These are phyloP conservation scores for Dynastes hyllus DNA, from an alignment of 2,888 invertebrate genomes.

Conservation along the genomic window DNA sequence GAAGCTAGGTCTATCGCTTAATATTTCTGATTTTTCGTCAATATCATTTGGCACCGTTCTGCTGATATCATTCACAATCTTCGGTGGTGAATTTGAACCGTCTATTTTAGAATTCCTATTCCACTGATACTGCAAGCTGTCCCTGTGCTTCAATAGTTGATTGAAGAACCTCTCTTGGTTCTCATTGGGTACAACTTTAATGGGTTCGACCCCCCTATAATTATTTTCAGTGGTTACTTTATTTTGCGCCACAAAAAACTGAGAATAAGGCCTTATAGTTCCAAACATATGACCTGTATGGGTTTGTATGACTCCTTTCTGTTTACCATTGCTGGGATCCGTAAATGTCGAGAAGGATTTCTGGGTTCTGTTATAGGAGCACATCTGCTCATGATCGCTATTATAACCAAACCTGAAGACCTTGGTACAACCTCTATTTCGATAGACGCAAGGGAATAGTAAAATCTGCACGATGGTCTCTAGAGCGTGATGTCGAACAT, in stretches of 20 bases:
- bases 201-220: constrained; percentile 40
- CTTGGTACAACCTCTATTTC: constrained; percentile 60
- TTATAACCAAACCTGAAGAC: constrained; percentile 62
- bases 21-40: not conserved
- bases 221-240: constrained; percentile 30
- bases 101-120: constrained; percentile 50
- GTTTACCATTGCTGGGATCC: constrained; percentile 53
- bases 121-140: constrained; percentile 55
- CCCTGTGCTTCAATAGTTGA: constrained; percentile 54
- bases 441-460: constrained; percentile 66
- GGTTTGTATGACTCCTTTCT: constrained; percentile 65
- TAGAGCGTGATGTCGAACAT: constrained; percentile 62
- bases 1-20: constrained; percentile 10
- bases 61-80: not conserved
- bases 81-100: constrained; percentile 13
- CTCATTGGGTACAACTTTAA: constrained; percentile 43
- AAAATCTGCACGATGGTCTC: constrained; percentile 63
- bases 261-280: constrained; percentile 60
- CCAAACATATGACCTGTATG: constrained; percentile 66
- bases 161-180: constrained; percentile 52
- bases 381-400: constrained; percentile 64
- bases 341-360: constrained; percentile 39
- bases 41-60: not conserved
- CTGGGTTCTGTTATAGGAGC: constrained; percentile 59
- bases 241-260: constrained; percentile 41